Evolutionary conservation across 2,888 invertebrate genomes (phyloP).

Genomic region (Macroteleia sp.): DNA sequence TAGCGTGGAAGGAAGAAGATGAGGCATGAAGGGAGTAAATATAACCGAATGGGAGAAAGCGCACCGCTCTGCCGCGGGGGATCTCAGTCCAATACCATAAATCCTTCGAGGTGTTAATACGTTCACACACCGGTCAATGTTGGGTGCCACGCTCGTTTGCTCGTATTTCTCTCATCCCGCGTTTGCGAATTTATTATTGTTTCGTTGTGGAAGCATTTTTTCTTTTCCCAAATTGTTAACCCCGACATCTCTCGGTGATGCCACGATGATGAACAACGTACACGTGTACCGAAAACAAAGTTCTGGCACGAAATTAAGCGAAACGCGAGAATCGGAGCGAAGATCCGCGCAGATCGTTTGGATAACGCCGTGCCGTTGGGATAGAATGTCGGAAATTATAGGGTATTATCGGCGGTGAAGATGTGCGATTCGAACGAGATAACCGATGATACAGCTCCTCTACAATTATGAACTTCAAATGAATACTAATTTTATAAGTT

Average conservation of each 20-base stretch:
- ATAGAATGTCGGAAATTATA: constrained; percentile 81
- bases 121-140: constrained; percentile 77
- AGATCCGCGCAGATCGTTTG: constrained; percentile 75
- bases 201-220: constrained; percentile 15
- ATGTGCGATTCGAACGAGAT: constrained; percentile 78
- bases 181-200: constrained; percentile 50
- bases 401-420: constrained; percentile 79
- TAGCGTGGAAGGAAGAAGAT: constrained; percentile 67
- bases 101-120: constrained; percentile 83
- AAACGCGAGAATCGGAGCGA: constrained; percentile 74
- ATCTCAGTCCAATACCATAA: constrained; percentile 79
- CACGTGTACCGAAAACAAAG: constrained; percentile 59
- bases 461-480: constrained; percentile 44
- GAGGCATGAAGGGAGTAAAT: constrained; percentile 60
- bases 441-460: constrained; percentile 66
- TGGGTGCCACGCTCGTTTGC: constrained; percentile 60
- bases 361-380: constrained; percentile 76
- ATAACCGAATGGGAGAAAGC: constrained; percentile 66
- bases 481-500: constrained; percentile 53
- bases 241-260: constrained; percentile 29
- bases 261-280: constrained; percentile 40
- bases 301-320: constrained; percentile 74
- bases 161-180: constrained; percentile 55
- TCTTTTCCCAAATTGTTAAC: constrained; percentile 45
- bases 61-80: constrained; percentile 75